Conservation (phyloP, 2,888 invertebrate genomes). For the Agonopterix subpropinquella region DNA sequence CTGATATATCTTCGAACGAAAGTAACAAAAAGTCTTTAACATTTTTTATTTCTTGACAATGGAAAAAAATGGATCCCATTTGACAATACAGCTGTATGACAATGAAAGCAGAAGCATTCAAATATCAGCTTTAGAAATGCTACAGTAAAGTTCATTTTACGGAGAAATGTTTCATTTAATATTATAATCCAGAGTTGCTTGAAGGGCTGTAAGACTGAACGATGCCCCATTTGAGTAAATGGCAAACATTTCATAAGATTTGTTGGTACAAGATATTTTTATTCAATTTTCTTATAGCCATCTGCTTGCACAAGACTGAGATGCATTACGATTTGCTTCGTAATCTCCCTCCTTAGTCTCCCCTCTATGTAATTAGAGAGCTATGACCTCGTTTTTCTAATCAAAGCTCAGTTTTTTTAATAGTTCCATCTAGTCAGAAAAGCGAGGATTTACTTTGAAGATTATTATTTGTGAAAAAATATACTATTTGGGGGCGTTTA, state of each 20-base stretch:
- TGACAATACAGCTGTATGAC: slow-evolving; percentile 9
- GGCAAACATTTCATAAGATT: slow-evolving; percentile 32
- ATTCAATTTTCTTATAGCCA: slow-evolving; percentile 14
- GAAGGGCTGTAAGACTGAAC: slow-evolving; percentile 37
- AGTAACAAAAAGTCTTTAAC: background rate
- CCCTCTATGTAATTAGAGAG: too few species aligned
- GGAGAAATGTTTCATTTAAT: slow-evolving; percentile 16
- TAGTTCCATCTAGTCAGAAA: too few species aligned
- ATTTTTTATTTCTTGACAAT: slow-evolving; percentile 4
- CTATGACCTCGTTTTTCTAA: too few species aligned
- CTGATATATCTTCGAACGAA: too few species aligned
- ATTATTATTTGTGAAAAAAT: too few species aligned
- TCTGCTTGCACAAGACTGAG: too few species aligned
- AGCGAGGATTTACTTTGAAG: too few species aligned
- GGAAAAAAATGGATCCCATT: slow-evolving; percentile 11
- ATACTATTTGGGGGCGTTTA: too few species aligned
- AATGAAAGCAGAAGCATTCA: slow-evolving; percentile 1
- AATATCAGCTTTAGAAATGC: background rate
- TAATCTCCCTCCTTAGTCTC: too few species aligned
- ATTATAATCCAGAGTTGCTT: slow-evolving; percentile 42
- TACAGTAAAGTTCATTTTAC: slow-evolving; percentile 13
- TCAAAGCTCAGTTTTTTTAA: too few species aligned
- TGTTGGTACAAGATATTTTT: slow-evolving; percentile 22
- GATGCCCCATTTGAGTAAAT: slow-evolving; percentile 35
- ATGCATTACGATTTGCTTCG: too few species aligned